Conservation (phyloP, 2,113 vertebrate genomes). For the Oncorhynchus mykiss region DNA sequence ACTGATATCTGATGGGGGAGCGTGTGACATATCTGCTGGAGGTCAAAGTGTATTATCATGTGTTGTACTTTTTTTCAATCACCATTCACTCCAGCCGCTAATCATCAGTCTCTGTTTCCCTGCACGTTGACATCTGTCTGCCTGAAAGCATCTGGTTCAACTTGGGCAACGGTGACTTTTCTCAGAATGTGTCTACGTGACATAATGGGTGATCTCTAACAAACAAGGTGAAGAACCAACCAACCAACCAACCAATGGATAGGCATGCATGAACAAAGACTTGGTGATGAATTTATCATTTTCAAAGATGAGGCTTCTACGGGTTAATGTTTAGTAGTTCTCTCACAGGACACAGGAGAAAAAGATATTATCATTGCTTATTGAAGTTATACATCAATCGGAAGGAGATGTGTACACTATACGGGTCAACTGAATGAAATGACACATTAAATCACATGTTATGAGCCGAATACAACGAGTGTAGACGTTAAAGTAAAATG, state of each 20-base stretch:
- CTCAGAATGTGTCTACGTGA: conserved; percentile 7
- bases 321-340: neutral
- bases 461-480: too few species aligned
- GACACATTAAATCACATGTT: too few species aligned
- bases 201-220: conserved; percentile 1
- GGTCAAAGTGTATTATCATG: neutral
- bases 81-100: neutral
- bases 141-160: neutral
- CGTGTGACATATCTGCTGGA: conserved; percentile 16
- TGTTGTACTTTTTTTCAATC: neutral
- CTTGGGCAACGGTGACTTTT: neutral
- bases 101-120: neutral
- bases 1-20: conserved; percentile 1
- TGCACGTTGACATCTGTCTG: neutral
- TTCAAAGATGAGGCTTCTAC: neutral
- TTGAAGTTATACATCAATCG: conserved; percentile 21
- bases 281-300: conserved; percentile 6
- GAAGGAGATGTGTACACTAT: neutral
- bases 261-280: conserved; percentile 11
- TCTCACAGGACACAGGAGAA: neutral
- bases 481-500: too few species aligned
- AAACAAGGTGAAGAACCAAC: conserved; percentile 11
- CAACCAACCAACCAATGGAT: conserved; percentile 12
- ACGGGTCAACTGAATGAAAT: neutral
- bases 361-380: neutral